Evolutionary conservation across 2,113 vertebrate genomes (phyloP).

Genomic region (Laticauda colubrina): DNA sequence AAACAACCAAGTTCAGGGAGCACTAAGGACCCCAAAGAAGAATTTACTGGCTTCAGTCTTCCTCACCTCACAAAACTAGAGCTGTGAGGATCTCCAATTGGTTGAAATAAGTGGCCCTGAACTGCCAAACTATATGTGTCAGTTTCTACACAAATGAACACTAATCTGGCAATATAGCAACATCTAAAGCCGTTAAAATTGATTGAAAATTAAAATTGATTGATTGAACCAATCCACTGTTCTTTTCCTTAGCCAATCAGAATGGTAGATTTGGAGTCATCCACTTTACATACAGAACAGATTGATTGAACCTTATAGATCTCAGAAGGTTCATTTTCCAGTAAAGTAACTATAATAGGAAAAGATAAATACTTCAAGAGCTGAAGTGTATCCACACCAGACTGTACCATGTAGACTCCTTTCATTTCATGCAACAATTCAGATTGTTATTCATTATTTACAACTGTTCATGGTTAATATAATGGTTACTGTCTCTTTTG

Average conservation of each 20-base stretch:
- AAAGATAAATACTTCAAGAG: background rate
- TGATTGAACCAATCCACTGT: no score
- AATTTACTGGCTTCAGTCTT: background rate
- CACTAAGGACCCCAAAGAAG: background rate
- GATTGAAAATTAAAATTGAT: background rate
- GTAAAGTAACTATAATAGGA: background rate
- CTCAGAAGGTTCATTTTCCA: background rate
- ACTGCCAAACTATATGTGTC: background rate
- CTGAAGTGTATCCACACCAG: background rate
- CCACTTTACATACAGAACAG: no score
- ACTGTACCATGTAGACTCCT: background rate
- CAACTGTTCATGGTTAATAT: background rate
- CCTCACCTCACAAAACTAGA: background rate
- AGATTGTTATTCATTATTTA: background rate
- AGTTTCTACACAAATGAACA: background rate
- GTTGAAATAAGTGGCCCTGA: background rate
- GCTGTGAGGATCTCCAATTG: background rate
- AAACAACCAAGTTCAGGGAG: background rate
- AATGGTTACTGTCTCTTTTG: background rate
- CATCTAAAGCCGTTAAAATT: background rate
- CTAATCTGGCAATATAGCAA: background rate
- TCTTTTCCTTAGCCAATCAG: no score
- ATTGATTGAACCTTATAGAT: background rate
- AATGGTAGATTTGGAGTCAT: no score
- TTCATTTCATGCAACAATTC: background rate